Evolutionary conservation across 1,140 invertebrate species (phyloP).

Genomic region (Bombus breviceps): DNA sequence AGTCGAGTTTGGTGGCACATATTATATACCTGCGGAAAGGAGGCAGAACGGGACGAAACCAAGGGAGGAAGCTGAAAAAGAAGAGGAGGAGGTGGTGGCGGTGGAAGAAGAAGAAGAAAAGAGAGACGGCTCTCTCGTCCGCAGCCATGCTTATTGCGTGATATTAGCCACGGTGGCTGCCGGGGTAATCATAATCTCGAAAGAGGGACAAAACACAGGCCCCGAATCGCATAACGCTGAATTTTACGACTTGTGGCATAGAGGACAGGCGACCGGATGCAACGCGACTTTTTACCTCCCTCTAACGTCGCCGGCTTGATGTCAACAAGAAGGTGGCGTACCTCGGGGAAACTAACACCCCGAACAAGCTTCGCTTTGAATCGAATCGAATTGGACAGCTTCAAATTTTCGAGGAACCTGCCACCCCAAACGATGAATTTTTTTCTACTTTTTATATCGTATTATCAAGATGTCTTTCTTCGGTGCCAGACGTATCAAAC

Average conservation of each 20-base stretch:
- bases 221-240: conserved; percentile 74
- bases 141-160: conserved; percentile 73
- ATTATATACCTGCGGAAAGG: conserved; percentile 63
- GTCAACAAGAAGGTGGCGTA: conserved; percentile 39
- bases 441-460: no score
- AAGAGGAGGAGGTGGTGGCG: neutral
- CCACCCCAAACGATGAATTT: no score
- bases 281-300: conserved; percentile 71
- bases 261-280: conserved; percentile 73
- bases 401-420: neutral
- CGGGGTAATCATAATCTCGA: conserved; percentile 77
- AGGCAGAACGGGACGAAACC: conserved; percentile 31
- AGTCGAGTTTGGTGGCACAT: conserved; percentile 65
- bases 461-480: no score
- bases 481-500: no score
- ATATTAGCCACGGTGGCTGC: conserved; percentile 78
- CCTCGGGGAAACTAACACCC: conserved; percentile 22
- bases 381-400: neutral
- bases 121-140: conserved; percentile 44
- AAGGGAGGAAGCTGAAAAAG: conserved; percentile 11
- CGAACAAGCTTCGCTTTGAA: neutral
- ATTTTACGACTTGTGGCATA: conserved; percentile 75
- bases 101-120: conserved; percentile 9
- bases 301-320: conserved; percentile 55
- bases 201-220: conserved; percentile 75